These are phyloP conservation scores for Plestiodon gilberti DNA, from an alignment of 2,113 vertebrate species.

Conservation along the genomic window DNA sequence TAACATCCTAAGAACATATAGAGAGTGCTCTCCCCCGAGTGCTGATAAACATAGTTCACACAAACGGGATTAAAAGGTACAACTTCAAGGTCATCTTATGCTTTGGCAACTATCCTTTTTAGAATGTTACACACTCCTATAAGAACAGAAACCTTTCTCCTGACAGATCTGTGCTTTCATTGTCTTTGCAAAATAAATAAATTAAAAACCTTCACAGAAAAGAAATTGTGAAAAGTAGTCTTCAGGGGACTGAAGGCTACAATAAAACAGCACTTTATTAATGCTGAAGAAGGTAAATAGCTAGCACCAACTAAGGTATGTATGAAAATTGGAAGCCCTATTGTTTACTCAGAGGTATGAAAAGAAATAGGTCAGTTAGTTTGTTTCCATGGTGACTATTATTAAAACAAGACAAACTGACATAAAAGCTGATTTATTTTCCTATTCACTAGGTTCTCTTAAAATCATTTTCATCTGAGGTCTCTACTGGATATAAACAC, in stretches of 20 bases:
- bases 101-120: neutral
- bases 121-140: neutral
- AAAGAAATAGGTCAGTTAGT: conserved; percentile 76
- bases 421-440: conserved; percentile 64
- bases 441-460: conserved; percentile 50
- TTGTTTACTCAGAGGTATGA: conserved; percentile 68
- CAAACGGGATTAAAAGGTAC: neutral
- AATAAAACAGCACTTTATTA: neutral
- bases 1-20: no score
- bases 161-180: neutral
- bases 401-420: conserved; percentile 73
- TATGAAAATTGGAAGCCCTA: conserved; percentile 56
- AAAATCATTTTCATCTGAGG: conserved; percentile 39
- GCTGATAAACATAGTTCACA: neutral
- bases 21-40: neutral
- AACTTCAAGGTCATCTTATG: neutral
- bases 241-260: neutral
- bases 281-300: conserved; percentile 40
- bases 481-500: conserved; percentile 52
- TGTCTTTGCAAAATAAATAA: neutral
- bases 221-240: neutral
- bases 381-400: conserved; percentile 80
- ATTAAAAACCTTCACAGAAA: conserved; percentile 20
- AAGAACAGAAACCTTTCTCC: conserved; percentile 36
- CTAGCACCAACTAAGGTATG: conserved; percentile 20